Percentiles rank a stretch among this genome's conserved stretches.
These are phyloP conservation scores for Archips xylosteana DNA, from an alignment of 2,888 invertebrate genomes.

Conservation along the genomic window DNA sequence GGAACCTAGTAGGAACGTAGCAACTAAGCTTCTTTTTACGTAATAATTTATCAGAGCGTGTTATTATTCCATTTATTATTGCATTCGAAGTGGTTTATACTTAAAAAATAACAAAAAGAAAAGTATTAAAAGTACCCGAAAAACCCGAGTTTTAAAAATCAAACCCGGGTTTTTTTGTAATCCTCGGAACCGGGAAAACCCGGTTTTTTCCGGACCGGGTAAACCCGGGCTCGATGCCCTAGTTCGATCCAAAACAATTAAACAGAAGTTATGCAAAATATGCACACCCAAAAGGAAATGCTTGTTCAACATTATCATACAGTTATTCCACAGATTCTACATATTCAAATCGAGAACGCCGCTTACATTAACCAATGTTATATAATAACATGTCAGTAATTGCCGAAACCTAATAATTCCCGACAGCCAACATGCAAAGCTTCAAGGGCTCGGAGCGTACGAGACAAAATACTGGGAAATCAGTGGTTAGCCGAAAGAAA, in stretches of 20 bases:
- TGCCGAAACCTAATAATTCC: neutral
- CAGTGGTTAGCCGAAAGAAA: conserved; percentile 42
- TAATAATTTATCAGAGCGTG: too few relatives aligned
- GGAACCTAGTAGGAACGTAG: too few relatives aligned
- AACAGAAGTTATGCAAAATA: neutral
- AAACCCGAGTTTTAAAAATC: too few relatives aligned
- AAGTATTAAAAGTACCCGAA: too few relatives aligned
- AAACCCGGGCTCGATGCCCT: too few relatives aligned
- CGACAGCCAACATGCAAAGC: neutral
- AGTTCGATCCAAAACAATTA: neutral
- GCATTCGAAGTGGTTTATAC: too few relatives aligned
- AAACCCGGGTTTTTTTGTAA: too few relatives aligned
- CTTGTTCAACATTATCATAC: neutral
- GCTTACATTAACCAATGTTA: neutral
- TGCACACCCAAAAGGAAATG: neutral
- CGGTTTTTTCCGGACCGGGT: too few relatives aligned
- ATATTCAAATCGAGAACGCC: neutral
- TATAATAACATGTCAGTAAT: neutral
- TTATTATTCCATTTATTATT: too few relatives aligned
- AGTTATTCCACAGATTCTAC: neutral
- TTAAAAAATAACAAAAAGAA: too few relatives aligned
- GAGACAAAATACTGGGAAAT: conserved; percentile 38
- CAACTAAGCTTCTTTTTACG: too few relatives aligned
- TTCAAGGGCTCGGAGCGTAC: conserved; percentile 26
- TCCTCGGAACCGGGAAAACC: too few relatives aligned